Percentiles rank a stretch among this genome's conserved stretches.
phyloP scores from a whole-genome alignment of 2,888 invertebrate genomes.

The Euplagia quadripunctaria region DNA sequence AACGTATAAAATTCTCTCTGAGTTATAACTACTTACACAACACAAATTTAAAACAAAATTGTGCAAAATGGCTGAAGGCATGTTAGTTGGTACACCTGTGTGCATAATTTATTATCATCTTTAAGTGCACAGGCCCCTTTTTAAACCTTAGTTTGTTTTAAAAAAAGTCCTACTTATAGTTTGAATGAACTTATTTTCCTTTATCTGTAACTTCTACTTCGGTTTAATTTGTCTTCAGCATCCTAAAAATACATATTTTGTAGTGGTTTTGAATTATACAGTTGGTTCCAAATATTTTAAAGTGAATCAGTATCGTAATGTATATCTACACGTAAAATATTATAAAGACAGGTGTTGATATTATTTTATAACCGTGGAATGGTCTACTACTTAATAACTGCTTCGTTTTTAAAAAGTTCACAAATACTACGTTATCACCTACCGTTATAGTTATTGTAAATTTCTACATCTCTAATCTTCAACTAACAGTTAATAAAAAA shows the following conservation, averaged over 20 bases:
- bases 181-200: neutral
- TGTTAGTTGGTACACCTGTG: constrained; percentile 1
- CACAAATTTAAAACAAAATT: neutral
- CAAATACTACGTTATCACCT: too few relatives aligned
- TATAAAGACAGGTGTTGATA: too few relatives aligned
- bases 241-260: too few relatives aligned
- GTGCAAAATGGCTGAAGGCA: neutral
- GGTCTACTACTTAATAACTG: neutral
- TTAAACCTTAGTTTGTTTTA: neutral
- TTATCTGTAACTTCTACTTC: too few relatives aligned
- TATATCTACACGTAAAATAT: too few relatives aligned
- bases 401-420: neutral
- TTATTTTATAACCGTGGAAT: too few relatives aligned
- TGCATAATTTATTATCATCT: neutral
- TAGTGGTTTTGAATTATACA: too few relatives aligned
- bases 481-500: neutral
- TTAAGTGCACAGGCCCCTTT: neutral
- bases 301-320: neutral
- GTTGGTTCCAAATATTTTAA: too few relatives aligned
- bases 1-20: too few relatives aligned
- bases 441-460: neutral
- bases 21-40: neutral
- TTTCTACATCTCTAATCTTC: neutral
- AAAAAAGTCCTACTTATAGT: neutral
- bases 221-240: too few relatives aligned